These are phyloP conservation scores for Hanleya hanleyi DNA, from an alignment of 2,888 invertebrate species.

Conservation along the genomic window DNA sequence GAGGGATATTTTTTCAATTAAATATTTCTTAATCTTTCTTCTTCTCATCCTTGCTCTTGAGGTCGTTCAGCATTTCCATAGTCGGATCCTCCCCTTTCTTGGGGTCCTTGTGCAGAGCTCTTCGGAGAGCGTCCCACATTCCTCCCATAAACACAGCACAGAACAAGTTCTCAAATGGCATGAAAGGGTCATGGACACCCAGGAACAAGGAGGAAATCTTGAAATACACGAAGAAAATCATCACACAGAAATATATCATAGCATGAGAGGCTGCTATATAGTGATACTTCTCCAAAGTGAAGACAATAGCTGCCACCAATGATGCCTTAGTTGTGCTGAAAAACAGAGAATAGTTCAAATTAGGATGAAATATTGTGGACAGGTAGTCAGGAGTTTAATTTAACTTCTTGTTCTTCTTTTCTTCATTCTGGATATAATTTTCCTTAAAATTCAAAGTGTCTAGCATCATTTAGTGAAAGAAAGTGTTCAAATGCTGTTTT, in stretches of 20 bases:
- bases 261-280: conserved; percentile 97
- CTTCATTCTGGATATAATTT: too few species aligned
- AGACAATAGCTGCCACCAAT: conserved; percentile 94
- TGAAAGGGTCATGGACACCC: conserved; percentile 98
- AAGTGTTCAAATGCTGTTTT: too few species aligned
- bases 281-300: conserved; percentile 97
- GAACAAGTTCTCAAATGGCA: conserved; percentile 98
- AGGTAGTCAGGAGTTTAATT: too few species aligned
- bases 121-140: conserved; percentile 97
- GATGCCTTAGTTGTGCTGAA: conserved; percentile 97
- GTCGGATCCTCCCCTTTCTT: conserved; percentile 52
- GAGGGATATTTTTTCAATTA: too few species aligned
- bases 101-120: conserved; percentile 81
- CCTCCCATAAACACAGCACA: conserved; percentile 93
- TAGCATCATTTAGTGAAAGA: too few species aligned
- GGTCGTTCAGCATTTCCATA: conserved; percentile 51
- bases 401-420: too few species aligned
- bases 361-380: too few species aligned
- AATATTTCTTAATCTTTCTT: conserved; percentile 61
- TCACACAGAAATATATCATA: conserved; percentile 95
- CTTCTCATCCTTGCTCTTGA: conserved; percentile 63
- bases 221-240: conserved; percentile 97
- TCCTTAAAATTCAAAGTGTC: too few species aligned
- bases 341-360: conserved; percentile 65
- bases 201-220: conserved; percentile 95